Evolutionary conservation across 1,140 invertebrate genomes (phyloP), one percentile per base, ranked within the genome.

Genomic region (Leptinotarsa defecta): DNA sequence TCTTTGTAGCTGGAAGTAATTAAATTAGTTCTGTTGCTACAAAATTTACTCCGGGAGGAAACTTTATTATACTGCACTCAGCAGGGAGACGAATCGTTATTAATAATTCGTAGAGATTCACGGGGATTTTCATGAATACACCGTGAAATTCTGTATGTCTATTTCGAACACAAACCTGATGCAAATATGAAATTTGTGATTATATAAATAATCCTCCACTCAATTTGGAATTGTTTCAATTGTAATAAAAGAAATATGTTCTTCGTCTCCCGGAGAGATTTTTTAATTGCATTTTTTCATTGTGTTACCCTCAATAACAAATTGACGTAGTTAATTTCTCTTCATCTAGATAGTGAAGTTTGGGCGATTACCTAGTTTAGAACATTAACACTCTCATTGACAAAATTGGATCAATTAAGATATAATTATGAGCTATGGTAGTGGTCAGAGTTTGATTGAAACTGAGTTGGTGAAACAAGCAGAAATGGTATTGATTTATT

Each of bases 371-470:
- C 13, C 52, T 19, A 57, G n/a, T 57, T 57, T 17, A 19, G 3
- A 57, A 19, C 15, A 57, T 17, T 19, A 57, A 57, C 6, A 19
- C 4, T 19, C 3, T 19, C n/a, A 57, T n/a, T 57, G 52, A n/a
- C 6, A n/a, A 19, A 57, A 57, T n/a, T 57, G n/a, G 52, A 57
- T 57, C 52, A 57, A 57, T 57, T n/a, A n/a, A 57, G 52, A 57
- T 57, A 5, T 3, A 57, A 57, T 57, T 57, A 5, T 4, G n/a
- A 57, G 52, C 2, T 15, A 17, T 57, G 52, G 15, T 57, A 5
- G 17, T 19, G 52, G 4, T 5, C 34, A 43, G 34, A 43, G 34
- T 43, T 43, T 43, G 34, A 43, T 43, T 11, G 34, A 43, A 43
- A 11, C 2, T 43, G 34, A 11, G 34, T 43, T 43, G 11, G 34